phyloP scores from a whole-genome alignment of 2,797 vertebrate species.

The Enteromius radiatus region DNA sequence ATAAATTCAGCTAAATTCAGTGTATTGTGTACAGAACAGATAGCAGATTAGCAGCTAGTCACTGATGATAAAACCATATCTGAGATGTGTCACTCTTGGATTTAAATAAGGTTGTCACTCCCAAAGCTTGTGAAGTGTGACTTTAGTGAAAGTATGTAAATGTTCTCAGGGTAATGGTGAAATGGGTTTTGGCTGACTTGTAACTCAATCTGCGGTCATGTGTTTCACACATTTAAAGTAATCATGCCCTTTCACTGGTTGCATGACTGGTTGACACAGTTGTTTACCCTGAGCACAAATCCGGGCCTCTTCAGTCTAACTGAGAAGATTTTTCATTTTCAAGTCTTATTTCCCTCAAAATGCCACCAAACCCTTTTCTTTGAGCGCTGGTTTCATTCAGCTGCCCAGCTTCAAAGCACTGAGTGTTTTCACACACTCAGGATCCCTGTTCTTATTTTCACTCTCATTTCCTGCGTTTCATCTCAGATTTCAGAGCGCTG shows the following conservation, averaged over 20 bases:
- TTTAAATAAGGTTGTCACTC: background rate
- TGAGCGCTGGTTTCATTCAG: conserved; percentile 30
- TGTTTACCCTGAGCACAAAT: background rate
- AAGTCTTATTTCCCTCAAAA: conserved; percentile 31
- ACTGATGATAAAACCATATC: background rate
- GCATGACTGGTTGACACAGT: background rate
- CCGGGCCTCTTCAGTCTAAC: background rate
- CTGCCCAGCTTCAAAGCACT: conserved; percentile 4
- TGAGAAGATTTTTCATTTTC: conserved; percentile 36
- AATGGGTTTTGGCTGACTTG: background rate
- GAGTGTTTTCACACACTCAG: conserved; percentile 37
- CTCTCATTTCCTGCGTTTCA: background rate
- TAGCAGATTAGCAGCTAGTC: no score
- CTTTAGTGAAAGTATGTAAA: background rate
- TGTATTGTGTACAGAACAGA: background rate
- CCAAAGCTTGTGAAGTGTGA: background rate
- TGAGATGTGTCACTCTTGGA: background rate
- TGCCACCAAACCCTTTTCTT: conserved; percentile 26
- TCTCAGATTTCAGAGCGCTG: conserved; percentile 16
- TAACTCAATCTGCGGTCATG: conserved; percentile 10
- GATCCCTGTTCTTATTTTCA: conserved; percentile 16
- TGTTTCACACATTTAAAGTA: background rate
- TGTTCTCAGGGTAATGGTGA: background rate
- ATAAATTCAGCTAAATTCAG: background rate
- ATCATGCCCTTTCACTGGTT: background rate